A percentile compares a stretch with the other conserved stretches of the same genome.
These are phyloP conservation scores for Cheilosia urbana DNA, from an alignment of 2,888 invertebrate species.

Conservation along the genomic window DNA sequence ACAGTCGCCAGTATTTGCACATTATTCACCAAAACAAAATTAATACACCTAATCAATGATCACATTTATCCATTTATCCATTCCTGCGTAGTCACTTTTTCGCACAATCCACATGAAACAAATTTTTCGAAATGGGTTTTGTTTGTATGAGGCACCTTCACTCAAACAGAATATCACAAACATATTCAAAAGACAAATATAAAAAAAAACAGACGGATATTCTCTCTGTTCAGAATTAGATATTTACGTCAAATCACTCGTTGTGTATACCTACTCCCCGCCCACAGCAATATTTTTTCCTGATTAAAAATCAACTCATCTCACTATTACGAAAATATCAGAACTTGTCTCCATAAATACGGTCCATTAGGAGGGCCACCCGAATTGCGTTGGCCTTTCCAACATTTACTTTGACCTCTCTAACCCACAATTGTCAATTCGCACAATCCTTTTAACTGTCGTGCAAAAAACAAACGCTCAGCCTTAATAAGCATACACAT, in stretches of 20 bases:
- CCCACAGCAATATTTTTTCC: conserved; percentile 32
- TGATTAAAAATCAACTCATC: conserved; percentile 53
- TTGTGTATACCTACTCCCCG: background rate
- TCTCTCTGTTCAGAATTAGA: conserved; percentile 37
- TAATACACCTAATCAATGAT: conserved; percentile 55
- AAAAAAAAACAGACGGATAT: conserved; percentile 29
- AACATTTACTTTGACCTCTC: conserved; percentile 9
- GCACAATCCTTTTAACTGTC: background rate
- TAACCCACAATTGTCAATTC: background rate
- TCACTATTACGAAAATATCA: conserved; percentile 14
- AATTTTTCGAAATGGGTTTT: background rate
- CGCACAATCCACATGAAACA: background rate
- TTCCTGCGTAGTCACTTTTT: conserved; percentile 15
- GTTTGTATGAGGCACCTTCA: background rate
- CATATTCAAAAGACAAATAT: background rate
- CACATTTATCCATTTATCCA: conserved; percentile 14
- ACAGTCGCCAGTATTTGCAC: conserved; percentile 18
- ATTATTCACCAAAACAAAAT: conserved; percentile 43
- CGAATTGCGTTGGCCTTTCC: background rate
- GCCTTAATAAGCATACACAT: background rate
- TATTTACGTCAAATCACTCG: conserved; percentile 43
- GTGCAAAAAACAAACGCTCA: background rate
- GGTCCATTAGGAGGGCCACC: conserved; percentile 7
- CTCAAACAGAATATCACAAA: conserved; percentile 2
- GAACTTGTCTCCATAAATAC: conserved; percentile 23